Base-by-base conservation (phyloP, 2,888 invertebrate genomes). In the Pyrgus malvae region DNA sequence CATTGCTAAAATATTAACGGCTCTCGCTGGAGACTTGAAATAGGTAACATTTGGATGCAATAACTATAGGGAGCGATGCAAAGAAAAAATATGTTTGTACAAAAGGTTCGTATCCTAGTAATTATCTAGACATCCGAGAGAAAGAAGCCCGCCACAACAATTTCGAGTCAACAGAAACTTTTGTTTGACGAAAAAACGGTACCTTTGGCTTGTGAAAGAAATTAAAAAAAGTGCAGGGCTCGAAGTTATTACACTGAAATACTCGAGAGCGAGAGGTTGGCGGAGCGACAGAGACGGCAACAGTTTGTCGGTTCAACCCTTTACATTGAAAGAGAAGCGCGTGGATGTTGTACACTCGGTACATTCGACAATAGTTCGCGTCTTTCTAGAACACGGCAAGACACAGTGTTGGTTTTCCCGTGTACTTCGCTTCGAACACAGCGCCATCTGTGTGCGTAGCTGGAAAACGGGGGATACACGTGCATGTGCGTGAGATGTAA, bases 1-100 rank as follows among this genome's bases (percentile, higher is more conserved):
- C 73, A 70, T 64, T 63, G 59, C 70, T 84, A 60, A 84, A 84
- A 77, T 84, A 85, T 86, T 84, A 65, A 79, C 68, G 61, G 60
- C 61, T 58, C 67, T 61, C 70, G 74, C 66, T 71, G 68, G 69
- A 69, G 65, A 70, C 69, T 69, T 78, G 69, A 78, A 76, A 77
- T 78, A 80, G 70, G 70, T 70, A n/a, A 61, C 78, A 79, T 76
- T 68, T 56, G 49, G 50, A 59, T 49, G 61, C 60, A 45, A 44
- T 53, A 53, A 45, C 42, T 42, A 50, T 5, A 42, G 41, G 12
- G 5, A 33, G 11, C 12, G 8, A 21, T 3, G 17, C 4, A 25
- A 41, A 41, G 12, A 8, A 25, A 6, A 41, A 25, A 41, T n/a
- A 21, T 45, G 33, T 45, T 45, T 33, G 3, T 14, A 45, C 33